phyloP scores from a whole-genome alignment of 1,140 invertebrate species.

The Listronotus oregonensis region DNA sequence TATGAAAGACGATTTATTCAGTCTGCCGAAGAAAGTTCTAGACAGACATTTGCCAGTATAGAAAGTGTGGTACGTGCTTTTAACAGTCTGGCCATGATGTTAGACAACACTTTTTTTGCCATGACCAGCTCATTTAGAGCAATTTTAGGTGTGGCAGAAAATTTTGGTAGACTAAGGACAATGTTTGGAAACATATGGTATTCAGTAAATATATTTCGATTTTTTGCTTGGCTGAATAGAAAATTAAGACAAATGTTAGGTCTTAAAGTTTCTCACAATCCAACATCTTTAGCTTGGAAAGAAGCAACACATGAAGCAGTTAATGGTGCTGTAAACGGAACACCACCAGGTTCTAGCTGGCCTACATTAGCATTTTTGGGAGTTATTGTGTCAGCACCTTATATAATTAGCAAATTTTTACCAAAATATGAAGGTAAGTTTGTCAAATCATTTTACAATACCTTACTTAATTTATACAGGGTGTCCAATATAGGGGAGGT shows the following conservation, averaged over 20 bases:
- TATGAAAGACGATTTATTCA: constrained; percentile 77
- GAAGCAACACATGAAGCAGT: constrained; percentile 62
- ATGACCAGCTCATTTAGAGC: constrained; percentile 94
- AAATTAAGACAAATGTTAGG: constrained; percentile 74
- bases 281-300: constrained; percentile 60
- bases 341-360: constrained; percentile 62
- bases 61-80: constrained; percentile 91
- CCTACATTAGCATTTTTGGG: constrained; percentile 82
- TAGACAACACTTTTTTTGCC: constrained; percentile 94
- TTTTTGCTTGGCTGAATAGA: constrained; percentile 78
- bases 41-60: constrained; percentile 92
- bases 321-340: constrained; percentile 54
- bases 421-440: constrained; percentile 53
- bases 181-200: constrained; percentile 86
- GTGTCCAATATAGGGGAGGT: too few relatives aligned
- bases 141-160: constrained; percentile 93
- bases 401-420: constrained; percentile 87
- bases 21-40: constrained; percentile 87
- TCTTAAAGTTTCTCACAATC: constrained; percentile 53
- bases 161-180: constrained; percentile 81
- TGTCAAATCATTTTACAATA: background rate
- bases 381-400: constrained; percentile 86
- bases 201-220: constrained; percentile 79
- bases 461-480: background rate
- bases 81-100: constrained; percentile 92